Evolutionary conservation across 2,888 invertebrate species (phyloP), one percentile per base, ranked within the genome.

Genomic region (Blera fallax): DNA sequence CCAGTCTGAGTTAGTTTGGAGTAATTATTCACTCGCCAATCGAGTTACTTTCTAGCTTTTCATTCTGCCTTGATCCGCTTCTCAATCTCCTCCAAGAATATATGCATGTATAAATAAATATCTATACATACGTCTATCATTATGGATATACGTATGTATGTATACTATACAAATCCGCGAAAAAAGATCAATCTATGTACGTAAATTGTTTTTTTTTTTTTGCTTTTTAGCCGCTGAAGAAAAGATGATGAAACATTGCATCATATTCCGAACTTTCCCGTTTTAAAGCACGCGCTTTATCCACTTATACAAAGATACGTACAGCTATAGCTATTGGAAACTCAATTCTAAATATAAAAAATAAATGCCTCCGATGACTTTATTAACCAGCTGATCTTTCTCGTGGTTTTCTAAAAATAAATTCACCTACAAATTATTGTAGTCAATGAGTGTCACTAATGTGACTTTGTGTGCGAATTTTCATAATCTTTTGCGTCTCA

Each of bases 241-340:
- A 67, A 54, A 67, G 83, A 83, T 78, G 78, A 83, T 78, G 83
- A 78, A 83, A 78, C 40, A 83, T 78, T 78, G 77, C 77, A 78
- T 82, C 70, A 78, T 67, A 62, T 62, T 77, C 34, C 14, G 32
- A 77, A 77, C 60, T 69, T 77, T 78, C 52, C 62, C 69, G 74
- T 65, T 74, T 43, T 58, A 65, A 50, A 67, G 16, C 65, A 76
- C 64, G 21, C 56, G 48, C 37, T 29, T 27, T 34, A 32, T 29
- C 14, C 18, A 58, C 24, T 24, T 24, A 24, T 16, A 3, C 11
- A 40, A 37, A 40, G n/a, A 21, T 27, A 52, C 1, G 1, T 18
- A 29, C n/a, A 64, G 29, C 16, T 74, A 54, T 52, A 34, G n/a
- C 40, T 32, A 54, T 60, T 7, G n/a, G n/a, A 14, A 54, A 43